These are phyloP conservation scores for Cydia pomonella DNA, from an alignment of 1,140 invertebrate genomes.

Conservation along the genomic window DNA sequence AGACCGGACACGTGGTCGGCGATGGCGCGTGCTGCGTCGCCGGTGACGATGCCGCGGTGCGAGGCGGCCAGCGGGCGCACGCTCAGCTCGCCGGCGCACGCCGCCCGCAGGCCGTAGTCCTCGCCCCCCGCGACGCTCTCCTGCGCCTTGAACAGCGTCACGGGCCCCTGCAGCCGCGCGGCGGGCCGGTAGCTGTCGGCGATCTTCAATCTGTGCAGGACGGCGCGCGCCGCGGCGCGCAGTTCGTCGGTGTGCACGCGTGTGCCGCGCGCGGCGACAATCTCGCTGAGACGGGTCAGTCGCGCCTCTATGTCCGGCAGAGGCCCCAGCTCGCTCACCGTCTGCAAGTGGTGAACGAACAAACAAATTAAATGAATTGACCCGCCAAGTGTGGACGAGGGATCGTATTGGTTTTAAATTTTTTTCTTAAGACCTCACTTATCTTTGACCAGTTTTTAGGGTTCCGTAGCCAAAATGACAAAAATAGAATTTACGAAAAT, in stretches of 20 bases:
- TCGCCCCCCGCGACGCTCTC: conserved; percentile 88
- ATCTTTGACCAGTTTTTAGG: too few relatives aligned
- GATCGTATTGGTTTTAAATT: too few relatives aligned
- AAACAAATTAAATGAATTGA: background rate
- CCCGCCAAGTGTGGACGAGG: too few relatives aligned
- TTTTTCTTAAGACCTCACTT: too few relatives aligned
- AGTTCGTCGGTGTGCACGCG: conserved; percentile 80
- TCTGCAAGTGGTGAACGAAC: conserved; percentile 55
- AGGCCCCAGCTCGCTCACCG: conserved; percentile 81
- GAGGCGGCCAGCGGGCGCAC: conserved; percentile 88
- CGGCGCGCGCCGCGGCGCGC: conserved; percentile 84
- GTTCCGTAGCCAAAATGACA: too few relatives aligned
- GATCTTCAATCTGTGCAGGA: conserved; percentile 88
- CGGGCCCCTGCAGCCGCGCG: conserved; percentile 84
- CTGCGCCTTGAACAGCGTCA: conserved; percentile 90
- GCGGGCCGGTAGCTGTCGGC: conserved; percentile 87
- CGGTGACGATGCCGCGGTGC: conserved; percentile 91
- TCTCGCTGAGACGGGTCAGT: conserved; percentile 77
- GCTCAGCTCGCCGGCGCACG: conserved; percentile 83
- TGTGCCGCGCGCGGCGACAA: conserved; percentile 74
- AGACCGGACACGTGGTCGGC: conserved; percentile 78
- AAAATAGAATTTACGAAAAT: too few relatives aligned
- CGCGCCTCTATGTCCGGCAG: conserved; percentile 80
- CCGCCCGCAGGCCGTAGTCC: conserved; percentile 90
- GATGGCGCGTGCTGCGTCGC: conserved; percentile 84